These are phyloP conservation scores for Bradysia coprophila DNA, from an alignment of 1,140 invertebrate genomes.

Conservation along the genomic window DNA sequence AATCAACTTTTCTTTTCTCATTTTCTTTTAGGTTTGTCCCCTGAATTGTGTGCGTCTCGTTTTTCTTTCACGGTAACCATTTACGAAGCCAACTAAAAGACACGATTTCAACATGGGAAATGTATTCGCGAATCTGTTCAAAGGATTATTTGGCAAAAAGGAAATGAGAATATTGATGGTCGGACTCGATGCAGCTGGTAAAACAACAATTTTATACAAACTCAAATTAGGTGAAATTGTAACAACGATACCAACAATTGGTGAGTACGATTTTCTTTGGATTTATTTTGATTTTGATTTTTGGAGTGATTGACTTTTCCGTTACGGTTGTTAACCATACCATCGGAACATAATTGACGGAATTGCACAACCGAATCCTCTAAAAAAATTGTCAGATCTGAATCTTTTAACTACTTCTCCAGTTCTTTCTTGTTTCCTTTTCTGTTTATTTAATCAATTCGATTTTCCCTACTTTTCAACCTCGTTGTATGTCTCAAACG, in stretches of 20 bases:
- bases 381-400: too few species aligned
- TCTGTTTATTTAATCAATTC: too few species aligned
- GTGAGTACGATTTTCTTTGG: slow-evolving; percentile 36
- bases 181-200: slow-evolving; percentile 96
- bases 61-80: background rate
- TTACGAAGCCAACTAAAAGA: background rate
- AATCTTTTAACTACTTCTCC: too few species aligned
- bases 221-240: slow-evolving; percentile 99
- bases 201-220: slow-evolving; percentile 99
- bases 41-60: too few species aligned
- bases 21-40: background rate
- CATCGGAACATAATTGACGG: too few species aligned
- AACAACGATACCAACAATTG: slow-evolving; percentile 98
- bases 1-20: background rate
- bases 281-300: too few species aligned
- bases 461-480: too few species aligned
- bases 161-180: slow-evolving; percentile 98
- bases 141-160: slow-evolving; percentile 95
- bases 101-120: slow-evolving; percentile 43
- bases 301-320: too few species aligned
- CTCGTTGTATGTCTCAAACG: too few species aligned
- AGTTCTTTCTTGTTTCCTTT: too few species aligned
- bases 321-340: too few species aligned
- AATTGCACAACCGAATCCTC: too few species aligned
- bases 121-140: slow-evolving; percentile 73